Base-by-base conservation (phyloP, 2,888 invertebrate species). In the Encarsia formosa region DNA sequence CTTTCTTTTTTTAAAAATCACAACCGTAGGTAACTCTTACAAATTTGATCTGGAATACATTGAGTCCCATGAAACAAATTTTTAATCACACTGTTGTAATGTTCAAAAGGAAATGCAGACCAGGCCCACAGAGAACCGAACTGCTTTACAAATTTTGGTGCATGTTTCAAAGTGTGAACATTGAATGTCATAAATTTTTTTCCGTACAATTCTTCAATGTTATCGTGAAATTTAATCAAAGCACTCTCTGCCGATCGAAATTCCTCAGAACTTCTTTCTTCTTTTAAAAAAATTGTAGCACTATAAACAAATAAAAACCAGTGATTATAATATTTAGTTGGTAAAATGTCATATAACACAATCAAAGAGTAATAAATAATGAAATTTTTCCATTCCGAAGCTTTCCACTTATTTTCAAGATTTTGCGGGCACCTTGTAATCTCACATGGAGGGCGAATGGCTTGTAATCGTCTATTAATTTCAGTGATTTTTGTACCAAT, bases 61-160 rank as follows among this genome's bases (percentile, higher is more conserved):
- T n/a, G n/a, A n/a, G n/a, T n/a, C n/a, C n/a, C n/a, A n/a, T n/a
- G n/a, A n/a, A n/a, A n/a, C n/a, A n/a, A n/a, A n/a, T n/a, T n/a
- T n/a, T n/a, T n/a, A 11, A 54, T 24, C 8, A 52, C 26, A 4
- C 52, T 52, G 32, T 57, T 55, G 24, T 35, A 52, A 19, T 49
- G 19, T 35, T 55, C 54, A 15, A 42, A 56, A 9, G 50, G 38
- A 43, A 56, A 50, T 16, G 49, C 40, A n/a, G 50, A 48, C 31
- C 38, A 47, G 11, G 44, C 57, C 57, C 50, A 57, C 5, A 47
- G 23, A 11, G 44, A 44, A 13, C 50, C 48, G 16, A 42, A 54
- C n/a, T 34, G 22, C 37, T 44, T 24, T 24, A 57, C 48, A 44
- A 34, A 35, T n/a, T 23, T 15, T n/a, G 57, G 50, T 18, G 54